phyloP scores from a whole-genome alignment of 2,888 invertebrate species.

The Diabrotica balteata region DNA sequence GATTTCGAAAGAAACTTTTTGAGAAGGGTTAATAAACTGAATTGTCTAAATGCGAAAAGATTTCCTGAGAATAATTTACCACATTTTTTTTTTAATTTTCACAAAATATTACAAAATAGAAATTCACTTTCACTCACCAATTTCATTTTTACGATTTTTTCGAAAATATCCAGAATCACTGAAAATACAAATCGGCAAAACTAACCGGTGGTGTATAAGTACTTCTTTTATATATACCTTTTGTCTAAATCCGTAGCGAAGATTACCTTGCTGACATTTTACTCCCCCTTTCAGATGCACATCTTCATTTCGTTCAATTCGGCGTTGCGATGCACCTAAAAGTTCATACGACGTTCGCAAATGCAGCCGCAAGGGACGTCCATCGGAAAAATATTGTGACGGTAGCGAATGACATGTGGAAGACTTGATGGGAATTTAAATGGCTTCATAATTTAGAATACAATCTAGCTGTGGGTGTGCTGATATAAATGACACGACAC shows the following conservation, averaged over 20 bases:
- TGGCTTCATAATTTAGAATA: too few relatives aligned
- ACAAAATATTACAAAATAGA: too few relatives aligned
- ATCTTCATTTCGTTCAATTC: conserved; percentile 42
- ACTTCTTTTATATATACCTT: conserved; percentile 43
- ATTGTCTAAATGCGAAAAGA: too few relatives aligned
- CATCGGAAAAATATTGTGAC: not conserved
- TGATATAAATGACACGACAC: too few relatives aligned
- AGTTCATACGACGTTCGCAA: conserved; percentile 37
- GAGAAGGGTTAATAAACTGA: too few relatives aligned
- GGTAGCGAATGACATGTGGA: not conserved
- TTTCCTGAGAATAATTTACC: too few relatives aligned
- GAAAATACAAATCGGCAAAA: conserved; percentile 38
- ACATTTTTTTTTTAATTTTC: too few relatives aligned
- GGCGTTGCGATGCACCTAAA: conserved; percentile 43
- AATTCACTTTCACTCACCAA: conserved; percentile 40
- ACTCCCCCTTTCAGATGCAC: conserved; percentile 42
- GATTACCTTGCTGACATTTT: conserved; percentile 45
- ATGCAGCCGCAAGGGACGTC: conserved; percentile 1
- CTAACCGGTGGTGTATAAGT: conserved; percentile 31
- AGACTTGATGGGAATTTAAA: too few relatives aligned
- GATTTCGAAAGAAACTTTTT: too few relatives aligned
- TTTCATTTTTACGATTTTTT: conserved; percentile 40
- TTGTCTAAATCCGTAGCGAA: conserved; percentile 10
- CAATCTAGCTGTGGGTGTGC: too few relatives aligned
- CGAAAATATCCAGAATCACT: conserved; percentile 28